Conservation (phyloP, 2,113 vertebrate species). For the Emydocephalus ijimae region DNA sequence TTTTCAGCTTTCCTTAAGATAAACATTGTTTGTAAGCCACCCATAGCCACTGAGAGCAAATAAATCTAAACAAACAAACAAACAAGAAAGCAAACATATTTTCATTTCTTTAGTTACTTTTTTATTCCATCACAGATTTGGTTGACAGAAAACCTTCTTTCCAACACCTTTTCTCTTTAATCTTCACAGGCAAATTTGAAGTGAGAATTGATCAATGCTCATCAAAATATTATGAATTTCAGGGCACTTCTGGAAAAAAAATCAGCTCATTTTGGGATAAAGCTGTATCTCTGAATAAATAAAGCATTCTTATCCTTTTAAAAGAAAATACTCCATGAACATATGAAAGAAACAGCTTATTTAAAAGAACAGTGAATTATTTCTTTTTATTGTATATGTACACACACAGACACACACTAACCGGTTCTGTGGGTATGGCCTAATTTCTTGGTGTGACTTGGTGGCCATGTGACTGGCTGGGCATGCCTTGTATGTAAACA, state of each 20-base stretch:
- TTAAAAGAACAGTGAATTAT: background rate
- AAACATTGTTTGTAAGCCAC: background rate
- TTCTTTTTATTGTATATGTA: too few relatives aligned
- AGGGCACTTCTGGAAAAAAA: slow-evolving; percentile 5
- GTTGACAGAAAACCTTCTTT: slow-evolving; percentile 3
- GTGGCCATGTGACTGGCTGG: too few relatives aligned
- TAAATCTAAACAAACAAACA: background rate
- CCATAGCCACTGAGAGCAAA: background rate
- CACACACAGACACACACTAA: too few relatives aligned
- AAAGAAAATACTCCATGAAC: background rate
- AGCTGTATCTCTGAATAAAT: background rate
- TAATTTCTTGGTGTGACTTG: too few relatives aligned
- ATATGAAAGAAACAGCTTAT: background rate
- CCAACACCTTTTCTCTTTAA: slow-evolving; percentile 23
- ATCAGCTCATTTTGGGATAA: slow-evolving; percentile 3
- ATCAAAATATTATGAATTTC: slow-evolving; percentile 41
- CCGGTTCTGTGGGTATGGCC: too few relatives aligned
- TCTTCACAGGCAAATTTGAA: slow-evolving; percentile 35
- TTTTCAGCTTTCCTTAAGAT: background rate
- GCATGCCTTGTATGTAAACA: too few relatives aligned
- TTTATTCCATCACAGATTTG: slow-evolving; percentile 4
- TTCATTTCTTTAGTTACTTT: background rate
- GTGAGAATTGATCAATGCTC: slow-evolving; percentile 27
- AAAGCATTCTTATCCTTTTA: background rate
- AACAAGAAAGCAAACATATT: slow-evolving; percentile 3